A percentile compares a stretch with the other conserved stretches of the same genome.
Evolutionary conservation across 2,888 invertebrate species (phyloP).

Genomic region (Pelosia muscerda): DNA sequence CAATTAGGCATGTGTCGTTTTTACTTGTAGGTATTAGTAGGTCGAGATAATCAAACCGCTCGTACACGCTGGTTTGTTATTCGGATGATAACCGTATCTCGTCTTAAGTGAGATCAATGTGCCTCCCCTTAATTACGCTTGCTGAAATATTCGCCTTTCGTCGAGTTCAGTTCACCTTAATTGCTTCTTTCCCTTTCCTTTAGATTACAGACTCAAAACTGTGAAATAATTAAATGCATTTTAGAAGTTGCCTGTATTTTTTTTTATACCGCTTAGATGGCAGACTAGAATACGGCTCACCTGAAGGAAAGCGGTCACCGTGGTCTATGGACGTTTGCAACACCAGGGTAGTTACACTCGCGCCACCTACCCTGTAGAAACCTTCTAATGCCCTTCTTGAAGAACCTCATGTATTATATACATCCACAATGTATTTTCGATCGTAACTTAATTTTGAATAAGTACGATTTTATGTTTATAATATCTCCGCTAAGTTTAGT

Average conservation of each 20-base stretch:
- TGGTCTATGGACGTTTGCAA: too few relatives aligned
- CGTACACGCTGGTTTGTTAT: conserved; percentile 26
- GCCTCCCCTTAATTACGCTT: conserved; percentile 32
- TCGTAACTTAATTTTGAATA: background rate
- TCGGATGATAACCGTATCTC: conserved; percentile 36
- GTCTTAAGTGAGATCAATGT: conserved; percentile 40
- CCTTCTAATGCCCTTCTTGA: too few relatives aligned
- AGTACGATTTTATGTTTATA: too few relatives aligned
- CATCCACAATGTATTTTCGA: background rate
- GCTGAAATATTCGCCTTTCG: conserved; percentile 35
- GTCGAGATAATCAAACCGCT: conserved; percentile 14
- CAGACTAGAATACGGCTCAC: too few relatives aligned
- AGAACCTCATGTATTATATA: too few relatives aligned
- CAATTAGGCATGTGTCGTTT: conserved; percentile 3
- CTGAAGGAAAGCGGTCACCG: too few relatives aligned
- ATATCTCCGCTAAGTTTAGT: too few relatives aligned
- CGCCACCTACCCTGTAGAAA: too few relatives aligned
- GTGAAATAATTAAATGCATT: conserved; percentile 2
- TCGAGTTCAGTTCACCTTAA: conserved; percentile 27
- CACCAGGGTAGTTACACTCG: too few relatives aligned
- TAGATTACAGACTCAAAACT: conserved; percentile 9
- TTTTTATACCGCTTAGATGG: too few relatives aligned
- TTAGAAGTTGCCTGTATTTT: background rate
- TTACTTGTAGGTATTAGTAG: background rate
- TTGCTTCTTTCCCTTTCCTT: conserved; percentile 22